A percentile compares a stretch with the other conserved stretches of the same genome.
These are phyloP conservation scores for Macrostomum lignano DNA, from an alignment of 1,140 invertebrate species.

Conservation along the genomic window DNA sequence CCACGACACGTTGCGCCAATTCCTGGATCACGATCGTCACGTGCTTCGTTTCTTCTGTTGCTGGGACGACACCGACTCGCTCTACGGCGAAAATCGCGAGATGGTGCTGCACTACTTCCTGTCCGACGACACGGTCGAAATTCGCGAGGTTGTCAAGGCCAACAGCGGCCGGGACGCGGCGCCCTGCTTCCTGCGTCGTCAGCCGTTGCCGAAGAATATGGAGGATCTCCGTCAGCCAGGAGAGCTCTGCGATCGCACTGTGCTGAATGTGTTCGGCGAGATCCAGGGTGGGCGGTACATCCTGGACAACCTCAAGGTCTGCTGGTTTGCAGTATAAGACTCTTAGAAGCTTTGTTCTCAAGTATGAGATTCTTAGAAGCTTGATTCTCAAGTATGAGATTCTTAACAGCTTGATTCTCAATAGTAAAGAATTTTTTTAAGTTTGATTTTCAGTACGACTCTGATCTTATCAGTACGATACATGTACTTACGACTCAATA, in stretches of 20 bases:
- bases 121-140: conserved; percentile 27
- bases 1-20: conserved; percentile 25
- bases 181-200: conserved; percentile 20
- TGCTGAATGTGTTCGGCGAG: conserved; percentile 42
- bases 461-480: no score
- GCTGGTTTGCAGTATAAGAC: no score
- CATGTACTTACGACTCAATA: no score
- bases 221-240: conserved; percentile 33
- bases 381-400: no score
- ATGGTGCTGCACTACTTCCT: conserved; percentile 27
- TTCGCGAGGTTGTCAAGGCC: conserved; percentile 13
- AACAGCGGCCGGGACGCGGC: conserved; percentile 23
- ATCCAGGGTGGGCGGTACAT: conserved; percentile 34
- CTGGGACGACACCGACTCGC: conserved; percentile 26
- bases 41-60: conserved; percentile 26
- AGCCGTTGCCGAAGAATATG: conserved; percentile 21
- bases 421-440: no score
- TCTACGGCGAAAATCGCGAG: conserved; percentile 26
- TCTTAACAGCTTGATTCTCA: no score
- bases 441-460: no score
- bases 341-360: no score
- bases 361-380: no score
- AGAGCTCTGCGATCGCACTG: conserved; percentile 32
- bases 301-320: conserved; percentile 25
- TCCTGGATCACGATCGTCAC: conserved; percentile 25